Conservation (phyloP, 2,888 invertebrate genomes). For the Lampropteryx suffumata region DNA sequence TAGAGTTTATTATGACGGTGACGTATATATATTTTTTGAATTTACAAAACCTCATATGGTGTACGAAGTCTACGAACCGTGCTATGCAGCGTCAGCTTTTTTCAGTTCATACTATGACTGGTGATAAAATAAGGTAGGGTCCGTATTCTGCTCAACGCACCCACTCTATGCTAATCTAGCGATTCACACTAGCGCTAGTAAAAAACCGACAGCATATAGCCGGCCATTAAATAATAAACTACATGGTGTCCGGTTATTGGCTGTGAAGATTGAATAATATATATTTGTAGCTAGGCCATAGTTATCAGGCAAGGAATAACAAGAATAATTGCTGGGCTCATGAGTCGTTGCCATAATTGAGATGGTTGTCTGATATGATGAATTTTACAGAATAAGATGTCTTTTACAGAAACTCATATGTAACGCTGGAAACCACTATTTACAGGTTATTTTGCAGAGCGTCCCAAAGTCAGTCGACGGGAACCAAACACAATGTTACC, state of each 20-base stretch:
- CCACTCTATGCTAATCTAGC: neutral
- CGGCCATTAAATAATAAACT: conserved; percentile 9
- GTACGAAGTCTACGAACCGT: conserved; percentile 10
- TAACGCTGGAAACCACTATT: too few relatives aligned
- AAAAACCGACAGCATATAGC: conserved; percentile 2
- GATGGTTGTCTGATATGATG: too few relatives aligned
- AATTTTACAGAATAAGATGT: too few relatives aligned
- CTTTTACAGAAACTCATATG: too few relatives aligned
- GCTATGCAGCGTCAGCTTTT: conserved; percentile 6
- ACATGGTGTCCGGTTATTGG: conserved; percentile 1
- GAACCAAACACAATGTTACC: too few relatives aligned
- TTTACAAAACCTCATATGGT: too few relatives aligned
- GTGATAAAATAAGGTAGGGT: neutral
- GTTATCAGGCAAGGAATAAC: neutral
- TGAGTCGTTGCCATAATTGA: too few relatives aligned
- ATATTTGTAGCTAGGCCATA: neutral
- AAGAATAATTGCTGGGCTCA: neutral
- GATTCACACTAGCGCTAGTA: neutral
- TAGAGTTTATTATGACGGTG: too few relatives aligned
- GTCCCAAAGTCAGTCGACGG: too few relatives aligned
- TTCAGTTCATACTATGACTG: neutral
- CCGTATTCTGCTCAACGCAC: neutral
- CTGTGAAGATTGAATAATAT: neutral
- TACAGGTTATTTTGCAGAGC: too few relatives aligned
- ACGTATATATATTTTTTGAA: too few relatives aligned